Conservation (phyloP, 2,888 invertebrate species). For the Caenorhabditis angaria region DNA sequence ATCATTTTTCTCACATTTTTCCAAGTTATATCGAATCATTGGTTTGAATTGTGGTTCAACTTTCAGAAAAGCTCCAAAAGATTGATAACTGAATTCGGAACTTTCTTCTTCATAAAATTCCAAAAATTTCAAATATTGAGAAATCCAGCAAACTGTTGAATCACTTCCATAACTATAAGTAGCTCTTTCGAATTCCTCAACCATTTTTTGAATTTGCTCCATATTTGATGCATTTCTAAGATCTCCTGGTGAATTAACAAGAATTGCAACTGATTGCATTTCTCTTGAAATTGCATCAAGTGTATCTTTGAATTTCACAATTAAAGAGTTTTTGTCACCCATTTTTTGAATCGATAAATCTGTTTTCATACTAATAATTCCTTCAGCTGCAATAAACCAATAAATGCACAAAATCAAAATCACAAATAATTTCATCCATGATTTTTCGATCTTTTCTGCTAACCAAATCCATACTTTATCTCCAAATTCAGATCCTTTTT, state of each 20-base stretch:
- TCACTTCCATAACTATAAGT: conserved; percentile 48
- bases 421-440: conserved; percentile 22
- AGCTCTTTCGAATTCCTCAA: conserved; percentile 31
- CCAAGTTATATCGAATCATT: conserved; percentile 34
- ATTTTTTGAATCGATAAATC: conserved; percentile 60
- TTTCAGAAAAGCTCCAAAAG: conserved; percentile 42
- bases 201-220: conserved; percentile 26
- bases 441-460: conserved; percentile 41
- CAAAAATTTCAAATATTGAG: conserved; percentile 51
- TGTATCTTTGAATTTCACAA: conserved; percentile 53
- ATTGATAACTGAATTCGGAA: conserved; percentile 39
- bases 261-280: conserved; percentile 56
- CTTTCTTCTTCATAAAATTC: conserved; percentile 38
- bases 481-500: conserved; percentile 24
- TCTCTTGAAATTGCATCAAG: conserved; percentile 39
- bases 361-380: conserved; percentile 49
- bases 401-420: conserved; percentile 29
- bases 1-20: conserved; percentile 44
- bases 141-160: conserved; percentile 56
- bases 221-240: conserved; percentile 38
- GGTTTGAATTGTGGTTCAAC: conserved; percentile 37
- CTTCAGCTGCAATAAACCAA: conserved; percentile 54
- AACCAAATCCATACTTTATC: conserved; percentile 44
- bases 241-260: conserved; percentile 51
- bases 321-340: conserved; percentile 43